Evolutionary conservation across 2,113 vertebrate species (phyloP), one percentile per base, ranked within the genome.

Genomic region (Toxostoma redivivum): DNA sequence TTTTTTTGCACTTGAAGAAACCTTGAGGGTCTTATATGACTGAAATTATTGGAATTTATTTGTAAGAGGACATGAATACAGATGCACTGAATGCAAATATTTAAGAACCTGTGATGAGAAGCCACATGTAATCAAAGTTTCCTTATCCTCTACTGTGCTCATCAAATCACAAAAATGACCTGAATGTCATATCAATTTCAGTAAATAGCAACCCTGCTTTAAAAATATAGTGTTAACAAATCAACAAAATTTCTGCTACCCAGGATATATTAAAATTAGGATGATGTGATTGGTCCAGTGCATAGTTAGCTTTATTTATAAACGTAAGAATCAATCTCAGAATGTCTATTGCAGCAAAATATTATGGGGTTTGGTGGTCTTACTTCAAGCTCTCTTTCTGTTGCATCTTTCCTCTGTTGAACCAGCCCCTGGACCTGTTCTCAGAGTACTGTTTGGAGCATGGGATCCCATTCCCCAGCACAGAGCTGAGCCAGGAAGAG

Each of bases 391-490:
- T 81, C 19, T 86, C 24, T 78, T 38, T 79, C 21, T 45, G 24
- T 76, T 89, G 4, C 35, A 53, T 53, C n/a, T 86, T 51, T 84
- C 3, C 12, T 81, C 61, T 69, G 10, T 53, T 38, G 66, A 86
- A 78, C 25, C 73, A 98, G 98, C 97, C 97, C 5, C 80, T 98
- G 94, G 97, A 97, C 30, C 93, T 97, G 4, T 98, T 98, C 53
- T 97, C 97, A 15, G 94, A 98, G 45, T 98, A 98, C 83, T 98
- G 98, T 40, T 58, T n/a, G 2, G 37, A 84, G 37, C 98, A 95
- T 50, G 95, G 96, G 25, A 98, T 98, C 67, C 98, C 97, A 54
- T 98, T 97, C 73, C 98, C 98, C 9, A 37, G 77, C 48, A 97
- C 95, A 0, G 44, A 92, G 12, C 57, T 98, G 79, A 94, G 95